Evolutionary conservation across 2,797 vertebrate genomes (phyloP).

Genomic region (Carcharodon carcharias): DNA sequence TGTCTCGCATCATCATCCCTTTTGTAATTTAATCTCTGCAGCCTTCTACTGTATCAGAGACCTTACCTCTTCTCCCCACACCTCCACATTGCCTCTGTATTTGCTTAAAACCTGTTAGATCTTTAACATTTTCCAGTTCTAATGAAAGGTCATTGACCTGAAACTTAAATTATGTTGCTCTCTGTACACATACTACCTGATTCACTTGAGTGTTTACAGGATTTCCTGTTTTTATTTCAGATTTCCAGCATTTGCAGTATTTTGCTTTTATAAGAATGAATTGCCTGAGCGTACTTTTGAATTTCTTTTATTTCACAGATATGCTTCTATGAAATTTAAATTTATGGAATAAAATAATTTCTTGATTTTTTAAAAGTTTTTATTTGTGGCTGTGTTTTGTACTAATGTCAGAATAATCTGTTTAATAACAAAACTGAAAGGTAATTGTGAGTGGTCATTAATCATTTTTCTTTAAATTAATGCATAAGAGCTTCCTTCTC

Average conservation of each 20-base stretch:
- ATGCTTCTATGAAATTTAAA: background rate
- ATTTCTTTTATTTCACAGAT: conserved; percentile 14
- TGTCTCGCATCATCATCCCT: background rate
- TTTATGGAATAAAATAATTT: conserved; percentile 28
- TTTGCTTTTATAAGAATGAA: background rate
- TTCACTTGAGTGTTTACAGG: background rate
- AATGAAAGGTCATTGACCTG: background rate
- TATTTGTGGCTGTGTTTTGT: background rate
- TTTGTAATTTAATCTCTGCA: background rate
- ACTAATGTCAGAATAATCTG: background rate
- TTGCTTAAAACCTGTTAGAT: background rate
- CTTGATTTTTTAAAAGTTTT: background rate
- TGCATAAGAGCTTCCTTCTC: background rate
- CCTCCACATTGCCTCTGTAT: no score
- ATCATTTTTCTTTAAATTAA: background rate
- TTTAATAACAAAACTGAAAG: background rate
- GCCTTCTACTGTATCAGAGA: background rate
- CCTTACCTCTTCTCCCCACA: background rate
- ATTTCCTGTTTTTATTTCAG: background rate
- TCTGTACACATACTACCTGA: background rate
- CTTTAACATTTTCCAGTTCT: background rate
- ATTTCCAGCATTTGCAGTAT: background rate
- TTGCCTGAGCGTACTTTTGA: background rate
- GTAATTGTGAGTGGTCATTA: background rate
- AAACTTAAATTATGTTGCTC: background rate